These are phyloP conservation scores for Paratrypauchen microcephalus DNA, from an alignment of 2,797 vertebrate genomes.

Conservation along the genomic window DNA sequence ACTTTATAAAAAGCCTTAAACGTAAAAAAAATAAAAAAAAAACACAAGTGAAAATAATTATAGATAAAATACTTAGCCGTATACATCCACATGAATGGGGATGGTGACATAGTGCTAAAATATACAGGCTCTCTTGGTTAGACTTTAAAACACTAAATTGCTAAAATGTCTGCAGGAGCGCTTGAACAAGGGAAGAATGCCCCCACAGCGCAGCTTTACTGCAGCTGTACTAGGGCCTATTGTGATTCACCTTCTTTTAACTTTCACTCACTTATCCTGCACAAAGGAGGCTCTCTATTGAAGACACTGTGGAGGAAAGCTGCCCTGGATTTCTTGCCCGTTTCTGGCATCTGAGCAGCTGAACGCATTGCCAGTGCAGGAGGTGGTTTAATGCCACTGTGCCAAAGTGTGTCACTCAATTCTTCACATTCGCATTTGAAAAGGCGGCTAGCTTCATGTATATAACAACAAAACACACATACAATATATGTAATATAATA, in stretches of 20 bases:
- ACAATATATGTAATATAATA: too few relatives aligned
- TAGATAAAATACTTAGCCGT: neutral
- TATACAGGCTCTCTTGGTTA: neutral
- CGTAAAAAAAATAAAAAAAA: too few relatives aligned
- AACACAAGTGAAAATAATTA: too few relatives aligned
- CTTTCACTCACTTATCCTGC: conserved; percentile 8
- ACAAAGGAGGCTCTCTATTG: conserved; percentile 8
- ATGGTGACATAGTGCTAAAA: neutral
- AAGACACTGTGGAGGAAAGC: conserved; percentile 1
- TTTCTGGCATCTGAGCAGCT: neutral
- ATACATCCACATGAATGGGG: neutral
- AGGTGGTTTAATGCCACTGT: conserved; percentile 1
- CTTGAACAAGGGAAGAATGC: conserved; percentile 3
- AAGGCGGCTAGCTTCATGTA: too few relatives aligned
- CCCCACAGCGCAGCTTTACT: neutral
- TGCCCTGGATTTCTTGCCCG: conserved; percentile 8
- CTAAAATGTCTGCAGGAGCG: neutral
- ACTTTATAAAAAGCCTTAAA: too few relatives aligned
- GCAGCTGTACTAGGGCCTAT: neutral
- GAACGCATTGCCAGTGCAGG: neutral
- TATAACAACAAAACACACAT: neutral
- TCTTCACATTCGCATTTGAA: neutral
- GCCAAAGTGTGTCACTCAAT: conserved; percentile 7
- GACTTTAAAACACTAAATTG: conserved; percentile 4
- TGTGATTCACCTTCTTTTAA: conserved; percentile 12